Percentiles rank a stretch among this genome's conserved stretches.
Evolutionary conservation across 1,140 invertebrate species (phyloP).

Genomic region (Pogonomyrmex barbatus): DNA sequence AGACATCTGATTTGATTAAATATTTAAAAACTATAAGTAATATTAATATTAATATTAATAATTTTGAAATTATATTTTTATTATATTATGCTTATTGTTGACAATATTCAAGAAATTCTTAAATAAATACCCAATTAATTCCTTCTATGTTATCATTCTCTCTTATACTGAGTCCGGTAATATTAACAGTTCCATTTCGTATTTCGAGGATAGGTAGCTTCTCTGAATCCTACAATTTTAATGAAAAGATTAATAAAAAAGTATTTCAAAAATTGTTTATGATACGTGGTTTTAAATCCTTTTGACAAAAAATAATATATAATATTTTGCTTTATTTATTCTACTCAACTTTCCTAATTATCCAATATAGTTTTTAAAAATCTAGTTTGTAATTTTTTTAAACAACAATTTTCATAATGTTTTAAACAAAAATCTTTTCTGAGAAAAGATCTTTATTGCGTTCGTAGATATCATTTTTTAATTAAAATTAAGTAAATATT

Average conservation of each 20-base stretch:
- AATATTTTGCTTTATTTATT: conserved; percentile 3
- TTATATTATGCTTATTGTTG: not conserved
- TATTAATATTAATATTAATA: too few species aligned
- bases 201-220: conserved; percentile 41
- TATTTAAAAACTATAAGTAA: not conserved
- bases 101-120: not conserved
- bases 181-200: conserved; percentile 55
- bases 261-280: conserved; percentile 42
- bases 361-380: not conserved
- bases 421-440: not conserved
- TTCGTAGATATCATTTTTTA: not conserved
- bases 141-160: conserved; percentile 43
- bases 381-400: not conserved
- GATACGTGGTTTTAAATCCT: too few species aligned
- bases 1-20: not conserved
- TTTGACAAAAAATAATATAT: not conserved
- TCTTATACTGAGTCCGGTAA: conserved; percentile 65
- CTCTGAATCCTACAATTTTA: conserved; percentile 57
- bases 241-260: not conserved
- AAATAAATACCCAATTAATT: conserved; percentile 61
- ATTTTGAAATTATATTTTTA: not conserved
- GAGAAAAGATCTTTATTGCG: too few species aligned
- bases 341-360: not conserved
- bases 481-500: not conserved
- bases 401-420: too few species aligned